Evolutionary conservation across 2,888 invertebrate genomes (phyloP).

Genomic region (Xestobium rufovillosum): DNA sequence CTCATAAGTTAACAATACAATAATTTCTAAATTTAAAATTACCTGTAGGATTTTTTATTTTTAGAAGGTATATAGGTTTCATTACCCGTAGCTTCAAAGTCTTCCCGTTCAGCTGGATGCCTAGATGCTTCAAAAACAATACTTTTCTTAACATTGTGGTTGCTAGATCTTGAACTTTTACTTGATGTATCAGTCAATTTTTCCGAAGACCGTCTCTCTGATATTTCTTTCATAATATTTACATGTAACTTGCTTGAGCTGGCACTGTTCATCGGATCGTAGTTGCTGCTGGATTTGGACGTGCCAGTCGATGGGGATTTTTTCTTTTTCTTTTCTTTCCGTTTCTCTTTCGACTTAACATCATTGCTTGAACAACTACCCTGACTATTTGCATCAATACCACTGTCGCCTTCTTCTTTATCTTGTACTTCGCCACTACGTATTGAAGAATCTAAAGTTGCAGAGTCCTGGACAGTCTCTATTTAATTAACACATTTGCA

Average conservation of each 20-base stretch:
- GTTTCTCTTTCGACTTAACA: conserved; percentile 63
- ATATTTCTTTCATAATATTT: conserved; percentile 15
- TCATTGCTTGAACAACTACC: conserved; percentile 84
- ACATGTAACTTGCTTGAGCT: conserved; percentile 27
- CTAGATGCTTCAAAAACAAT: conserved; percentile 63
- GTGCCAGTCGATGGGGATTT: conserved; percentile 32
- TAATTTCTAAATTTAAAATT: conserved; percentile 1
- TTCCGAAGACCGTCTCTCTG: conserved; percentile 14
- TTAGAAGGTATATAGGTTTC: conserved; percentile 48
- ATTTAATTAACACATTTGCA: too few species aligned
- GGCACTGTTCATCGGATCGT: conserved; percentile 21
- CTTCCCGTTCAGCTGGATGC: conserved; percentile 66
- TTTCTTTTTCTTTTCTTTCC: conserved; percentile 62
- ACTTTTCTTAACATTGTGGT: conserved; percentile 41
- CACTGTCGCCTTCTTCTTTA: conserved; percentile 82
- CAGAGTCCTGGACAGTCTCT: conserved; percentile 32
- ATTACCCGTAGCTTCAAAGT: conserved; percentile 64
- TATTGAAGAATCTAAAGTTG: conserved; percentile 36
- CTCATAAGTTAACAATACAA: too few species aligned
- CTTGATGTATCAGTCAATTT: conserved; percentile 22
- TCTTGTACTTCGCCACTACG: conserved; percentile 43
- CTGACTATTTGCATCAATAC: conserved; percentile 83
- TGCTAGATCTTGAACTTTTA: conserved; percentile 15
- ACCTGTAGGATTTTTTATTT: conserved; percentile 36
- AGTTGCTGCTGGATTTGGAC: conserved; percentile 18